Percentiles rank a stretch among this genome's conserved stretches.
These are phyloP conservation scores for Lysiphlebus fabarum DNA, from an alignment of 1,140 invertebrate species.

Conservation along the genomic window DNA sequence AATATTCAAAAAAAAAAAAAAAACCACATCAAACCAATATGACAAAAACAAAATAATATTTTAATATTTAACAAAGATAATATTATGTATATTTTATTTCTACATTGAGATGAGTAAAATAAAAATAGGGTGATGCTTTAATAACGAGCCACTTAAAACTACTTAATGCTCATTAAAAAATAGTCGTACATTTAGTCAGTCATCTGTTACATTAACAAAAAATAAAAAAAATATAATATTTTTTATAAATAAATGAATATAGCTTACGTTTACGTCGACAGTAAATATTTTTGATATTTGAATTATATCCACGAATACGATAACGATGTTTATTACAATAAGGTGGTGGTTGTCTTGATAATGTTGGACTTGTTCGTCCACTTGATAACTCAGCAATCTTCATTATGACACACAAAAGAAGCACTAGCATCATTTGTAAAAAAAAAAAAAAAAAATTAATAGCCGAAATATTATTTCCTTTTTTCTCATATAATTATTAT, in stretches of 20 bases:
- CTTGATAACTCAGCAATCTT: constrained; percentile 54
- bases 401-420: constrained; percentile 55
- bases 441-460: too few species aligned
- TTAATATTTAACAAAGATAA: too few species aligned
- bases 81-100: too few species aligned
- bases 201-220: too few species aligned
- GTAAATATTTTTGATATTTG: constrained; percentile 29
- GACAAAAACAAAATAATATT: too few species aligned
- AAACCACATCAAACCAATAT: neutral
- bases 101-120: too few species aligned
- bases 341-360: constrained; percentile 29
- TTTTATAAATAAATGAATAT: neutral
- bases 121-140: constrained; percentile 9
- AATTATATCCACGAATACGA: constrained; percentile 26
- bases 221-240: neutral
- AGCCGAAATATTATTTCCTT: too few species aligned
- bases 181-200: neutral
- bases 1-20: neutral
- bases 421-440: constrained; percentile 50
- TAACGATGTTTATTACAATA: constrained; percentile 30
- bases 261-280: constrained; percentile 38
- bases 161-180: constrained; percentile 9
- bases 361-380: constrained; percentile 37
- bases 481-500: too few species aligned
- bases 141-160: constrained; percentile 13